These are phyloP conservation scores for Mongoloraphidia duomilia DNA, from an alignment of 2,888 invertebrate species.

Conservation along the genomic window DNA sequence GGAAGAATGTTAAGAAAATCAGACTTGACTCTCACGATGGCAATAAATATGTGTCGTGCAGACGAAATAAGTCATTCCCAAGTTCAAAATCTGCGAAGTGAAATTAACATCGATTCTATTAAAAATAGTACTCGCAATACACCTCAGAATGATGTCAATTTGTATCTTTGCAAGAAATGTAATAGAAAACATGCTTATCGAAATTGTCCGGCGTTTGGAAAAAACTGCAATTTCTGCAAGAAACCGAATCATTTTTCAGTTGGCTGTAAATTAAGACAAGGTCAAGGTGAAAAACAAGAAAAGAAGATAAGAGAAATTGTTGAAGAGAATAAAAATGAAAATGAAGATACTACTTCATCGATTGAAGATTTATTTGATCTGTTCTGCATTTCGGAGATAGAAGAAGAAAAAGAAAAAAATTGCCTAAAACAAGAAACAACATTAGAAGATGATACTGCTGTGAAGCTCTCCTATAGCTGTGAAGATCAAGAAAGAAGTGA, in stretches of 20 bases:
- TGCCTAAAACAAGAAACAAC: no score
- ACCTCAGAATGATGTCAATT: background rate
- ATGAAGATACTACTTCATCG: no score
- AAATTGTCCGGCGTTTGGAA: background rate
- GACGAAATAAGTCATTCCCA: background rate
- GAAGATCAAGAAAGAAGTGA: no score
- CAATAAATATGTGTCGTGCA: background rate
- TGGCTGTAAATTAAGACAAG: background rate
- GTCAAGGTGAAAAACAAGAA: no score
- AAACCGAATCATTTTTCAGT: slow-evolving; percentile 1
- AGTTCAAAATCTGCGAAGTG: background rate
- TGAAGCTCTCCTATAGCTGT: no score
- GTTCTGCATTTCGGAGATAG: no score
- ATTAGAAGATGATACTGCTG: no score
- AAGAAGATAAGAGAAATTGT: no score
- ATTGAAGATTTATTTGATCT: no score
- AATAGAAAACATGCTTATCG: background rate
- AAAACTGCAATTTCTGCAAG: background rate
- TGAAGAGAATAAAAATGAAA: no score
- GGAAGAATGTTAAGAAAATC: background rate
- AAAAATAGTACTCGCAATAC: background rate
- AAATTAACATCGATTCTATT: background rate
- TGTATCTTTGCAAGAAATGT: slow-evolving; percentile 3
- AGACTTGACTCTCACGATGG: background rate
- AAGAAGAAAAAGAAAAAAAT: no score